Base-by-base conservation (phyloP, 2,113 vertebrate species). In the Petromus typicus region DNA sequence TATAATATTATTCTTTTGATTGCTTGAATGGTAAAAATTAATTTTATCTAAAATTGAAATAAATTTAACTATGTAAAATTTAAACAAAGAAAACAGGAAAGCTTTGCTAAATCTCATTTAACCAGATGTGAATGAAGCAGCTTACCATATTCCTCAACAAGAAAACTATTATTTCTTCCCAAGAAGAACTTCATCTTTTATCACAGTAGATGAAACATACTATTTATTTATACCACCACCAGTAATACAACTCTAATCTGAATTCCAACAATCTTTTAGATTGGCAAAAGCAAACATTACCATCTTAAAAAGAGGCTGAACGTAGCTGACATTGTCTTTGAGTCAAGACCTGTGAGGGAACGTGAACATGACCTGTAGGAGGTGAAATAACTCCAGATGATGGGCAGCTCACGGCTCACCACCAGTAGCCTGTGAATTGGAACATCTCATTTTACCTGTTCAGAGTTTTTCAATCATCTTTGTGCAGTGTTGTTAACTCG, bases 1-100 rank as follows among this genome's bases (percentile, higher is more conserved):
- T 57, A 12, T 57, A 12, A 90, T 59, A 59, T 67, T 93, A 34
- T 79, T 48, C 25, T 37, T 85, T 85, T 78, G 67, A 16, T 71
- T 90, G n/a, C 45, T 86, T 86, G 43, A n/a, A 32, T 89, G 56
- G 81, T 90, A 69, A n/a, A 69, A 51, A 81, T 64, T 59, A 75
- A 75, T 54, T 93, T 89, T 22, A 14, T 64, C 66, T 93, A 81
- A 93, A 73, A 90, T 40, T 59, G 13, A 93, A 85, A 93, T 85
- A 95, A 43, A 51, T 80, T 89, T 85, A 64, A 86, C 17, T 22
- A 93, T 57, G 75, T 59, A 69, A 93, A 82, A 93, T 81, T 8
- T 90, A 78, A 91, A 84, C 66, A 63, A 32, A 61, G 20, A 63
- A 57, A 86, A 61, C 1, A 57, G 13, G 32, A 43, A 66, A 78